Evolutionary conservation across 1,140 invertebrate genomes (phyloP).

Genomic region (Ostrea edulis): DNA sequence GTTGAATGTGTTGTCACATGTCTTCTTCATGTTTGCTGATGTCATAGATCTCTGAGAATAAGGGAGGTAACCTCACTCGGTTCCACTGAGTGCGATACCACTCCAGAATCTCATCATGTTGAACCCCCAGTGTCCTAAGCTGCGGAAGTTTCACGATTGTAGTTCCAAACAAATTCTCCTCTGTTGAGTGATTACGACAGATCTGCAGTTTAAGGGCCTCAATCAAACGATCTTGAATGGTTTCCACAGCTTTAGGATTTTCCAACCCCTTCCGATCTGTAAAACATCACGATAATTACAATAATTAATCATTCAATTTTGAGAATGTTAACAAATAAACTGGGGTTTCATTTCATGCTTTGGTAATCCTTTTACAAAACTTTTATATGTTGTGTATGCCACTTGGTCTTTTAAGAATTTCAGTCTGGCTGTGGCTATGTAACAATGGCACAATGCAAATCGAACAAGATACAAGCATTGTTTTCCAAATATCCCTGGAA

Average conservation of each 20-base stretch:
- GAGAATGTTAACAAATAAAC: background rate
- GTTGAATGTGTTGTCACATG: background rate
- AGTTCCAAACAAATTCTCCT: slow-evolving; percentile 85
- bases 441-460: too few species aligned
- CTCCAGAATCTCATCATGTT: slow-evolving; percentile 91
- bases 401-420: too few species aligned
- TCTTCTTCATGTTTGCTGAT: slow-evolving; percentile 90
- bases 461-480: too few species aligned
- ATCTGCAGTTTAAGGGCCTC: slow-evolving; percentile 91
- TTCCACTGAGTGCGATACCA: slow-evolving; percentile 95
- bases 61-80: slow-evolving; percentile 90
- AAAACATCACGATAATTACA: too few species aligned
- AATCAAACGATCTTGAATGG: slow-evolving; percentile 89
- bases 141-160: slow-evolving; percentile 89
- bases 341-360: too few species aligned
- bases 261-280: slow-evolving; percentile 86
- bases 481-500: too few species aligned
- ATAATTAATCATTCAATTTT: background rate
- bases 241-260: slow-evolving; percentile 90
- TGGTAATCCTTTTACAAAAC: too few species aligned
- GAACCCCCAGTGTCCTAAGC: slow-evolving; percentile 89
- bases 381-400: too few species aligned
- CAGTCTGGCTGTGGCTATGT: too few species aligned
- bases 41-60: slow-evolving; percentile 98
- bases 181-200: slow-evolving; percentile 81